These are phyloP conservation scores for Lasioglossum albipes DNA, from an alignment of 1,140 invertebrate species.

Conservation along the genomic window DNA sequence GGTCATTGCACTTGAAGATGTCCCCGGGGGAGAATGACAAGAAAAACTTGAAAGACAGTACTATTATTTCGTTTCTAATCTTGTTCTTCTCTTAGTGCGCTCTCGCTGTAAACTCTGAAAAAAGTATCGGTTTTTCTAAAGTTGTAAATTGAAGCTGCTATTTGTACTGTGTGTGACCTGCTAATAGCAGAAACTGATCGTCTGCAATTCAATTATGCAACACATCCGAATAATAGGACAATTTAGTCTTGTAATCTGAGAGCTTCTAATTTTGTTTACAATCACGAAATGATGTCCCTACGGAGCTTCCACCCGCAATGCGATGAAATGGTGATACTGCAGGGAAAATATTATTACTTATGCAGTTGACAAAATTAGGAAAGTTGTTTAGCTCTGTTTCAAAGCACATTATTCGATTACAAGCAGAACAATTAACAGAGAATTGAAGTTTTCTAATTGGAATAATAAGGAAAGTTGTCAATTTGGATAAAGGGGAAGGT, in stretches of 20 bases:
- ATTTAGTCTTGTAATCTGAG: neutral
- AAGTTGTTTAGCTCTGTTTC: neutral
- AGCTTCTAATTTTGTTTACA: neutral
- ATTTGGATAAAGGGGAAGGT: too few species aligned
- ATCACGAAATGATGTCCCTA: neutral
- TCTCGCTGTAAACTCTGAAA: constrained; percentile 6
- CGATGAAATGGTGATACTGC: neutral
- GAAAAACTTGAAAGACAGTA: constrained; percentile 13
- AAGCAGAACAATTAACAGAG: too few species aligned
- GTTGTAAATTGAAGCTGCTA: neutral
- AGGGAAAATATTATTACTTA: neutral
- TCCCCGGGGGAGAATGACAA: neutral
- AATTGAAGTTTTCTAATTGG: too few species aligned
- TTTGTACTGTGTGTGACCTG: too few species aligned
- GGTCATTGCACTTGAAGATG: neutral
- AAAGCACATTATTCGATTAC: neutral
- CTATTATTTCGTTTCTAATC: constrained; percentile 20
- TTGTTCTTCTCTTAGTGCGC: neutral
- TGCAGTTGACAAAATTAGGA: neutral
- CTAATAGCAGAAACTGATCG: neutral
- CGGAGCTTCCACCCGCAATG: neutral
- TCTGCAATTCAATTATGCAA: constrained; percentile 45
- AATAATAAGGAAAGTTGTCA: too few species aligned
- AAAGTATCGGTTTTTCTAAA: constrained; percentile 46
- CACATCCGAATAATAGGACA: neutral